A percentile compares a stretch with the other conserved stretches of the same genome.
These are phyloP conservation scores for Cantharis flavilabris DNA, from an alignment of 2,888 invertebrate species.

Conservation along the genomic window DNA sequence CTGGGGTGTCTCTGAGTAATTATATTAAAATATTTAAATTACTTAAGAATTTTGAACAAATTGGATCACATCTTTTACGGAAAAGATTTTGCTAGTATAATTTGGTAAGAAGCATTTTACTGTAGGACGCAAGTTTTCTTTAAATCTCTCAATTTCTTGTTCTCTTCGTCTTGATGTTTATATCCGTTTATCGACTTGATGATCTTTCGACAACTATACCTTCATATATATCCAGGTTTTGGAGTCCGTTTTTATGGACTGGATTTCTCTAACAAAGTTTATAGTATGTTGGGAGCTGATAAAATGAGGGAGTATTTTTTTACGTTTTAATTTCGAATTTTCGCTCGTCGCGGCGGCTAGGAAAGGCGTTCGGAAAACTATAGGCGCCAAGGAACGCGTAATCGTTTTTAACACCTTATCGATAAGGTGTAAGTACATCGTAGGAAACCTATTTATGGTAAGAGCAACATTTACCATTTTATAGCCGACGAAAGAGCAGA, in stretches of 20 bases:
- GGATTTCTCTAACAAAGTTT: neutral
- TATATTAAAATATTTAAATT: neutral
- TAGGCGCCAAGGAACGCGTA: slow-evolving; percentile 25
- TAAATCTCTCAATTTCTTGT: neutral
- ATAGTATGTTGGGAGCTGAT: neutral
- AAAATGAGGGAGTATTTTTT: neutral
- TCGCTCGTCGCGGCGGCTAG: neutral
- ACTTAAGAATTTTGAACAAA: neutral
- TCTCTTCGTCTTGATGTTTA: neutral
- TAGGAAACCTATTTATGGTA: neutral
- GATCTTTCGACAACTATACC: neutral
- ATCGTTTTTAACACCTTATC: slow-evolving; percentile 24
- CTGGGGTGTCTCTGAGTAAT: neutral
- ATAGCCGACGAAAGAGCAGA: neutral
- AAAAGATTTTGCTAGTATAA: neutral
- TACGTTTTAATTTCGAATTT: neutral
- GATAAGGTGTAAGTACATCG: neutral
- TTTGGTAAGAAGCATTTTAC: neutral
- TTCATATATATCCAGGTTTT: neutral
- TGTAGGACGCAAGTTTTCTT: neutral
- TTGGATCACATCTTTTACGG: neutral
- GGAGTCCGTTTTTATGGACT: neutral
- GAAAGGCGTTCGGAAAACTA: slow-evolving; percentile 8
- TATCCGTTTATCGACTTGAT: neutral
- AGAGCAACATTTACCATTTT: neutral